Conservation (phyloP, 2,113 vertebrate genomes). For the human (Homo sapiens) region GRCh38 chr5:109117001-109117500, state of each 20-base stretch:
- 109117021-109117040: slow-evolving; percentile 20
- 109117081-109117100: slow-evolving; percentile 2
- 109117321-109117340: neutral
- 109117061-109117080: slow-evolving; percentile 50
- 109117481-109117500: neutral
- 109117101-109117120: slow-evolving; percentile 23
- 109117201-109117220: neutral
- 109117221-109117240: neutral
- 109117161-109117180: neutral
- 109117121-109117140: neutral
- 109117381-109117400: neutral
- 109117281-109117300: neutral
- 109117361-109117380: neutral
- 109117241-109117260: neutral
- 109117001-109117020: slow-evolving; percentile 19
- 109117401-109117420: neutral
- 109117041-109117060: neutral
- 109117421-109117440: neutral
- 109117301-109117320: neutral
- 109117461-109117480: neutral
- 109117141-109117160: slow-evolving; percentile 9
- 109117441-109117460: neutral
- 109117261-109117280: neutral
- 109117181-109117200: neutral
- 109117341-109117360: neutral